Evolutionary conservation across 2,797 vertebrate species (phyloP).

Genomic region (Crocidura indochinensis): DNA sequence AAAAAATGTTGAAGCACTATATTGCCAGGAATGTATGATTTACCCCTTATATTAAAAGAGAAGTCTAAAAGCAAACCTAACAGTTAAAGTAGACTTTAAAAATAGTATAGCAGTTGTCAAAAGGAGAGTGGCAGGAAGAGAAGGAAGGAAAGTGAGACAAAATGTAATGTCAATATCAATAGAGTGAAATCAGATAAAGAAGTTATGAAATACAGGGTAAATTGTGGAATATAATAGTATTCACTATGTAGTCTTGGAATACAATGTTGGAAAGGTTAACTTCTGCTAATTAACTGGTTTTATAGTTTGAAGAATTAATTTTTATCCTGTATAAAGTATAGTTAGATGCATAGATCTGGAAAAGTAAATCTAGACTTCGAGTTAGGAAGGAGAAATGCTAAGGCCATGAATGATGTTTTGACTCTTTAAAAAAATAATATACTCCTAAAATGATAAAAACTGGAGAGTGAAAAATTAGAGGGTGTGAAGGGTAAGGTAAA

Average conservation of each 20-base stretch:
- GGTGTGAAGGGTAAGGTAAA: background rate
- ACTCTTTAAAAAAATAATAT: conserved; percentile 13
- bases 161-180: conserved; percentile 23
- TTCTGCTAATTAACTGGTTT: background rate
- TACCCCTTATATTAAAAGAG: conserved; percentile 15
- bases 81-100: conserved; percentile 28
- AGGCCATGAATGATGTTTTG: background rate
- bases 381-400: background rate
- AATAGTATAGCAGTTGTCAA: background rate
- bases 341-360: background rate
- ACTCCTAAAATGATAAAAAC: background rate
- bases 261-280: background rate
- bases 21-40: background rate
- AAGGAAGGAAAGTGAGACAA: background rate
- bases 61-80: background rate
- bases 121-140: background rate
- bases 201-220: background rate
- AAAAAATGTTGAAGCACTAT: background rate
- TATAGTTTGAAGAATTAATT: background rate
- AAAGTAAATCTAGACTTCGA: background rate
- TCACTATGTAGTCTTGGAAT: background rate
- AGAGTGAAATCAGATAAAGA: background rate
- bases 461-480: background rate
- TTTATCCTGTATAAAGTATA: background rate
- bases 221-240: background rate